A percentile compares a stretch with the other conserved stretches of the same genome.
Conservation (phyloP, 2,113 vertebrate species). For the Sitta europaea region DNA sequence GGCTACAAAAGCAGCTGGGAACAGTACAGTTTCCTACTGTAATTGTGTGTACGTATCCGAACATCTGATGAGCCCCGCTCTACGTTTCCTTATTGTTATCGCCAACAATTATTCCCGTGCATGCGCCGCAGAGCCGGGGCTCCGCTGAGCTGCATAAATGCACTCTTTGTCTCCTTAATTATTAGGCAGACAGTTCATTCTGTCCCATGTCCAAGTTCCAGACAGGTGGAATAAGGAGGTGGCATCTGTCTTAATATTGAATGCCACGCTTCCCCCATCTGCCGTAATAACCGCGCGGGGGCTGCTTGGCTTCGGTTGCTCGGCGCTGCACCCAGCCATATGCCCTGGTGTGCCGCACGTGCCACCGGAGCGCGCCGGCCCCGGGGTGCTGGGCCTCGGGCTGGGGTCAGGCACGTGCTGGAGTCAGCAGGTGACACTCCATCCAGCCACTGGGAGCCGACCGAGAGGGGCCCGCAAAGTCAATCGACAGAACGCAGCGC, state of each 20-base stretch:
- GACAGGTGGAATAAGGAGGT: constrained; percentile 85
- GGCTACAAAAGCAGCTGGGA: constrained; percentile 59
- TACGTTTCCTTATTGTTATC: constrained; percentile 61
- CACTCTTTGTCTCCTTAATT: constrained; percentile 75
- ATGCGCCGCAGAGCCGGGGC: constrained; percentile 53
- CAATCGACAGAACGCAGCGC: constrained; percentile 62
- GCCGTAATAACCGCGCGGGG: constrained; percentile 73
- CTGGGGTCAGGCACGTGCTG: too few relatives aligned
- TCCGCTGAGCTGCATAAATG: constrained; percentile 73
- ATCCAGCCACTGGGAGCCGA: constrained; percentile 49
- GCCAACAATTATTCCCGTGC: constrained; percentile 69
- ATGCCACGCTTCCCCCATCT: constrained; percentile 87
- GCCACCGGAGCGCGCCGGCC: constrained; percentile 68
- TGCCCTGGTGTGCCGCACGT: constrained; percentile 74
- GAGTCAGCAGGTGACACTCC: constrained; percentile 77
- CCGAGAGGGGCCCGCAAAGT: constrained; percentile 69
- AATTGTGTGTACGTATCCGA: constrained; percentile 37
- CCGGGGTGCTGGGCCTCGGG: too few relatives aligned
- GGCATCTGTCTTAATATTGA: constrained; percentile 87
- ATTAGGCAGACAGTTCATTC: constrained; percentile 80
- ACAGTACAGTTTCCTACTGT: constrained; percentile 46
- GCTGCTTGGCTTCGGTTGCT: constrained; percentile 79
- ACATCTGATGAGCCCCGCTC: constrained; percentile 53
- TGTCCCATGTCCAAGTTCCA: constrained; percentile 84
- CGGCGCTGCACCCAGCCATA: constrained; percentile 74